These are phyloP conservation scores for Prochilodus magdalenae DNA, from an alignment of 2,113 vertebrate species.

Conservation along the genomic window DNA sequence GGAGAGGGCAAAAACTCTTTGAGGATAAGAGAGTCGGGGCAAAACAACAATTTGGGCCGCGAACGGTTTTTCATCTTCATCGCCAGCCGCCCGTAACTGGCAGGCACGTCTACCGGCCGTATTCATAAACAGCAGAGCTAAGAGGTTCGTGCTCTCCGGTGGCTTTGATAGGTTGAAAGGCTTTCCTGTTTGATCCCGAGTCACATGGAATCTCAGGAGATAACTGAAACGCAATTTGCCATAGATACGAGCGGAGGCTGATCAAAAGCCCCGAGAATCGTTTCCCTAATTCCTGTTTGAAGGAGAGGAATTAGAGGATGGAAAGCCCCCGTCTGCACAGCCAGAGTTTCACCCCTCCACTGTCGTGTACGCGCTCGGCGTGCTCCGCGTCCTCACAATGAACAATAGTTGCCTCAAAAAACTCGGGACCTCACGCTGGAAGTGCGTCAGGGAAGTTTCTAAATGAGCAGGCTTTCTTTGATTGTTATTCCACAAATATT, in stretches of 20 bases:
- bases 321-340: constrained; percentile 2
- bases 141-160: not conserved
- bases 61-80: constrained; percentile 48
- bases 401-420: not conserved
- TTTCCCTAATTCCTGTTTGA: not conserved
- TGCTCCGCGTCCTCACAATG: not conserved
- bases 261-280: not conserved
- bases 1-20: constrained; percentile 48
- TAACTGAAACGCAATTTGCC: constrained; percentile 21
- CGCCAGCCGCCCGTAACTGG: constrained; percentile 4
- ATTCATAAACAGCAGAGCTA: not conserved
- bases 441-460: not conserved
- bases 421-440: not conserved
- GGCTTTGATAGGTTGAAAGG: constrained; percentile 28
- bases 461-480: too few relatives aligned
- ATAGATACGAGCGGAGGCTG: not conserved
- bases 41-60: constrained; percentile 50
- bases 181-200: constrained; percentile 21
- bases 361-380: not conserved
- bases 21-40: constrained; percentile 31
- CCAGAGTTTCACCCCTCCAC: not conserved
- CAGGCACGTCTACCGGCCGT: constrained; percentile 1
- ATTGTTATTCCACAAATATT: too few relatives aligned
- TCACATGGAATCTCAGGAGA: not conserved
- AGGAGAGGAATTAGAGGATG: not conserved